Base-by-base conservation (phyloP, 2,888 invertebrate species). In the Anaspis maculata region DNA sequence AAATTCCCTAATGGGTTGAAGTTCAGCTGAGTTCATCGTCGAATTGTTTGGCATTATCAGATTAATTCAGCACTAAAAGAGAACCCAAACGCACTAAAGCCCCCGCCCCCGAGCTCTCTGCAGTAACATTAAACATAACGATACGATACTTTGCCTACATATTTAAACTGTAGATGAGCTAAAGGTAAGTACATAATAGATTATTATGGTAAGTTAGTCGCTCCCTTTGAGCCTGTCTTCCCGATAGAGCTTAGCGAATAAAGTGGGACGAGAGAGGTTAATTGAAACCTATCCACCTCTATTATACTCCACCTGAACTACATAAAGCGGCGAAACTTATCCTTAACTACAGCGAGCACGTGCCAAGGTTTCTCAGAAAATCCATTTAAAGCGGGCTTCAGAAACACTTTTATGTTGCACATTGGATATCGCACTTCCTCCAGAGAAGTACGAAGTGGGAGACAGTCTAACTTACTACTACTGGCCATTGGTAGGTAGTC, bases 261-360 rank as follows among this genome's bases (percentile, higher is more conserved):
- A 37, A 41, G 45, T 42, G 40, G 40, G 37, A 40, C 35, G 46
- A 45, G 49, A 43, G 53, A 61, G 59, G 61, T 61, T 62, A 62
- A 62, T 62, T 62, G 61, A 62, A 62, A 61, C 51, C 59, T 56
- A 59, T 61, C 59, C 55, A 59, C 60, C 60, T 59, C 58, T 52
- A 60, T 61, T 62, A 52, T 52, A 57, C 53, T 57, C 54, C 58
- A 62, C 62, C 62, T 61, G 60, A 58, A 49, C 45, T 50, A 47
- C 44, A 48, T 51, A 52, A 54, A 57, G 56, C 55, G 49, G 47
- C 47, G 49, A 51, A 57, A 59, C 52, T 57, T 54, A 55, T 55
- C 52, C 52, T 39, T 45, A 27, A 32, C 32, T 32, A 32, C n/a
- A n/a, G 25, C 32, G 15, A 32, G 23, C 24, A 14, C 30, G 30